Conservation (phyloP, 1,140 invertebrate genomes). For the Drosophila insularis region DNA sequence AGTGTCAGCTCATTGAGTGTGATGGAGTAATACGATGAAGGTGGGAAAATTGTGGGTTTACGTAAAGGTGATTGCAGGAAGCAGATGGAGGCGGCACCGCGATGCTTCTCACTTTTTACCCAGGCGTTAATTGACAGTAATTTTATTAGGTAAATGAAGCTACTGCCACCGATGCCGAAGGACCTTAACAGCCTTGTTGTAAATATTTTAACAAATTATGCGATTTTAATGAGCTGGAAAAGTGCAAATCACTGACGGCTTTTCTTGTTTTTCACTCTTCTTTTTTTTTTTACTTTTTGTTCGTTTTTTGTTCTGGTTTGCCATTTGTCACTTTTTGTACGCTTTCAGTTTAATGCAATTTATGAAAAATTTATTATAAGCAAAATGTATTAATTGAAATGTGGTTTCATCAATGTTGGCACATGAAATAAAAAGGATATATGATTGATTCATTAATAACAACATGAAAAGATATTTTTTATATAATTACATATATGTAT, state of each 20-base stretch:
- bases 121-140: constrained; percentile 76
- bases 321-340: constrained; percentile 15
- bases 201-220: constrained; percentile 79
- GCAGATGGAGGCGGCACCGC: not conserved
- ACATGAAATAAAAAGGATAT: constrained; percentile 38
- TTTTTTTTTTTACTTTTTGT: not conserved
- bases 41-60: not conserved
- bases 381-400: constrained; percentile 52
- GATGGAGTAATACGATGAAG: constrained; percentile 1
- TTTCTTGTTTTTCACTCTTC: constrained; percentile 26
- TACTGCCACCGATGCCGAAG: constrained; percentile 37
- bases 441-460: constrained; percentile 11
- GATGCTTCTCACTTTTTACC: constrained; percentile 7
- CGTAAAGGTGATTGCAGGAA: not conserved
- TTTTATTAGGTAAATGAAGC: constrained; percentile 78
- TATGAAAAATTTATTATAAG: constrained; percentile 20
- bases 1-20: not conserved
- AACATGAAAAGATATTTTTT: not conserved
- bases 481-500: constrained; percentile 17
- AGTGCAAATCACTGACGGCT: constrained; percentile 74
- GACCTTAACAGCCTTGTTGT: constrained; percentile 64
- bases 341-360: constrained; percentile 9
- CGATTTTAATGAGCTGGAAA: constrained; percentile 79
- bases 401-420: constrained; percentile 28
- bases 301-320: not conserved